These are phyloP conservation scores for Hoplias malabaricus DNA, from an alignment of 2,113 vertebrate species.

Conservation along the genomic window DNA sequence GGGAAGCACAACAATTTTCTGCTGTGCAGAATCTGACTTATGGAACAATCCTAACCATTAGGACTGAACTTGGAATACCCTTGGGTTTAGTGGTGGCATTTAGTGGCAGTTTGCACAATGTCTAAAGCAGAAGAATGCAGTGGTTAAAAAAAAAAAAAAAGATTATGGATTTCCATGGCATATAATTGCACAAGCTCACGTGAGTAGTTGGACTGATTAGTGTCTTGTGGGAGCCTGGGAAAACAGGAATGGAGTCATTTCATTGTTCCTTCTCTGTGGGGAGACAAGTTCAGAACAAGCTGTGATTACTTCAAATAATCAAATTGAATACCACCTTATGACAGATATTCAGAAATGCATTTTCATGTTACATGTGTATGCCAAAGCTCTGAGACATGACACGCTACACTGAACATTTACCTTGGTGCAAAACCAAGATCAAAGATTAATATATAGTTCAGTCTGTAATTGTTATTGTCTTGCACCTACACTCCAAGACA, in stretches of 20 bases:
- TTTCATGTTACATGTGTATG: not conserved
- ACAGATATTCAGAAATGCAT: not conserved
- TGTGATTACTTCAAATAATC: slow-evolving; percentile 11
- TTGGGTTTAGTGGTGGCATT: not conserved
- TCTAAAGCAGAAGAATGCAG: slow-evolving; percentile 1
- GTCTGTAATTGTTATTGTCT: not conserved
- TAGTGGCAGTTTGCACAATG: not conserved
- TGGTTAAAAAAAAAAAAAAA: not conserved
- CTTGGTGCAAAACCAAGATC: not conserved
- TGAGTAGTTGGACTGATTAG: slow-evolving; percentile 16
- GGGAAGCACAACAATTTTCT: slow-evolving; percentile 7
- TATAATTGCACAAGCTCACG: slow-evolving; percentile 20
- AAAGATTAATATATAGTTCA: not conserved
- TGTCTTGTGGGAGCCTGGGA: not conserved
- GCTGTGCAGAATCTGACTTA: not conserved
- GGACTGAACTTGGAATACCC: slow-evolving; percentile 5
- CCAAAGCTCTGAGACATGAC: not conserved
- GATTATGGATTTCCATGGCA: slow-evolving; percentile 6
- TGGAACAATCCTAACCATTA: not conserved
- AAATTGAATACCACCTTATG: not conserved
- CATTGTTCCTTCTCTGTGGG: not conserved
- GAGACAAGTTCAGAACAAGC: not conserved
- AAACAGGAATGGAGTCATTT: slow-evolving; percentile 3
- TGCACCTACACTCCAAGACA: not conserved
- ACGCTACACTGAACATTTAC: not conserved